Evolutionary conservation across 2,888 invertebrate genomes (phyloP), one percentile per base, ranked within the genome.

Genomic region (Argyra leucocephala): DNA sequence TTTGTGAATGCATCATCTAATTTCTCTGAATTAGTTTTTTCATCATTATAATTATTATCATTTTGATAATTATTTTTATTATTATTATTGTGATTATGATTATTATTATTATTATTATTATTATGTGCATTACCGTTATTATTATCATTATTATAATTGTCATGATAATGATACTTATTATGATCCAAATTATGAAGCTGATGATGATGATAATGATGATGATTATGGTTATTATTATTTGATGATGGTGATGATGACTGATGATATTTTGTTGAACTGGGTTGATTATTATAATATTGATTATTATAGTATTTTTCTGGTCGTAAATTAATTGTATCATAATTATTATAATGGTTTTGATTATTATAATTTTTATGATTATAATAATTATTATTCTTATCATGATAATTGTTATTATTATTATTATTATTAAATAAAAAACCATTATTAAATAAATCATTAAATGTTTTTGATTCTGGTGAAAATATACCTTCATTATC

Each of bases 1-100:
- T 85, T 83, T 0, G 89, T 87, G 69, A 91, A 83, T 70, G 88
- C 87, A 64, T 86, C 86, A 65, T 85, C 78, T 57, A 82, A 81
- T 64, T 85, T 84, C 18, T 83, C 83, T 1, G 82, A 71, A 58
- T 73, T 73, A 18, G 66, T 64, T 63, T 66, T 65, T 21, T 70
- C 70, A n/a, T 22, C 64, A 22, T 58, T 63, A 24, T 36, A 64
- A 62, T 64, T 57, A 22, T 65, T 65, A 12, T 61, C 63, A 4
- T 64, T 66, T 22, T 62, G 67, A 1, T 70, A 69, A 59, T 70
- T 69, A 3, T 66, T 65, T 31, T 63, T 66, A 23, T 64, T 68
- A 23, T 64, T 65, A n/a, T 68, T 64, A n/a, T n/a, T n/a, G n/a
- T n/a, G n/a, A n/a, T n/a, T n/a, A n/a, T n/a, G n/a, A n/a, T n/a